Percentiles rank a stretch among this genome's conserved stretches.
Conservation (phyloP, 2,888 invertebrate genomes). For the Diploptera punctata region DNA sequence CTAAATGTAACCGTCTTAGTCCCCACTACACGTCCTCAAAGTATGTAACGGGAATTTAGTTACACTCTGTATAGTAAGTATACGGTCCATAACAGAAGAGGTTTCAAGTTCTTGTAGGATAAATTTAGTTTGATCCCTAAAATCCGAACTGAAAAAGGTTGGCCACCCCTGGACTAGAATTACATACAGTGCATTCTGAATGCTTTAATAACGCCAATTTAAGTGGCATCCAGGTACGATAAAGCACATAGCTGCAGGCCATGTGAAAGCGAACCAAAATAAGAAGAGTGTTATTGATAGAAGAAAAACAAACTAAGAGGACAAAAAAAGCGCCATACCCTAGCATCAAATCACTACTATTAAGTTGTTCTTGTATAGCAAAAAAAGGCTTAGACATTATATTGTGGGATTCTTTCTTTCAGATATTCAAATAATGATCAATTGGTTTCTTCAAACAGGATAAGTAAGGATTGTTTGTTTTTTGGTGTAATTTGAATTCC, state of each 20-base stretch:
- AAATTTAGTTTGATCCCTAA: too few relatives aligned
- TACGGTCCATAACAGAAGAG: too few relatives aligned
- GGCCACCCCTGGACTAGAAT: too few relatives aligned
- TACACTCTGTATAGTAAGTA: too few relatives aligned
- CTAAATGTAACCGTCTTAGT: too few relatives aligned
- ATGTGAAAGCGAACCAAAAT: background rate
- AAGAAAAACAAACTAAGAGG: conserved; percentile 5
- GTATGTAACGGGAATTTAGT: too few relatives aligned
- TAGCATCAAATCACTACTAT: conserved; percentile 9
- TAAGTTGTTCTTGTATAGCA: background rate
- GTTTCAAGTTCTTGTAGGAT: too few relatives aligned
- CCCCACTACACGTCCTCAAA: too few relatives aligned
- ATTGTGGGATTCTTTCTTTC: background rate
- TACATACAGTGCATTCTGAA: conserved; percentile 1
- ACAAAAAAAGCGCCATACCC: background rate
- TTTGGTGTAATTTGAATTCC: background rate
- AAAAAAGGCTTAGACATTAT: conserved; percentile 7
- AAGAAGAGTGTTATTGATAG: background rate
- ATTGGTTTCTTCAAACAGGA: background rate
- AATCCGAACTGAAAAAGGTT: too few relatives aligned
- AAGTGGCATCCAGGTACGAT: conserved; percentile 31
- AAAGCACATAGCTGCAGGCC: conserved; percentile 21
- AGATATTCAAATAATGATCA: background rate
- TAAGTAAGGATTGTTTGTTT: background rate
- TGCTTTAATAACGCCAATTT: conserved; percentile 32